Evolutionary conservation across 2,113 vertebrate species (phyloP).

Genomic region (human (Homo sapiens)): DNA sequence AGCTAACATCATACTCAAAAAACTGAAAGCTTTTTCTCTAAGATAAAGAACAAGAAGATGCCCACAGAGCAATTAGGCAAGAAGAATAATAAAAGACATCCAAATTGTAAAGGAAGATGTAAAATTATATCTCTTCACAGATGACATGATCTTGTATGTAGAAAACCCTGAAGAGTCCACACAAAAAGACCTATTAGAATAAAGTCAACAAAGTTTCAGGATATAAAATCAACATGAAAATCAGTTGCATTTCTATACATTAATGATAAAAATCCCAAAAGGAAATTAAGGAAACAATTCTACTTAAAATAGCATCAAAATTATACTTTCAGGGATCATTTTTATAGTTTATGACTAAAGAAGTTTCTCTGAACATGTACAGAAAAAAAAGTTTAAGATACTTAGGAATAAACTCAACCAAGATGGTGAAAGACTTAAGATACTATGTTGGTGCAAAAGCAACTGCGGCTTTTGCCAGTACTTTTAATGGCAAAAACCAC

Average conservation of each 20-base stretch:
- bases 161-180: background rate
- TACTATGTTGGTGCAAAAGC: too few relatives aligned
- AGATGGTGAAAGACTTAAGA: background rate
- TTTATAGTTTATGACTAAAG: too few relatives aligned
- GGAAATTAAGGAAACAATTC: background rate
- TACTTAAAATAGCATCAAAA: background rate
- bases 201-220: background rate
- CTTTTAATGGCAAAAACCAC: too few relatives aligned
- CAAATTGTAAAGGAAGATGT: background rate
- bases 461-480: too few relatives aligned
- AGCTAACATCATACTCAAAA: background rate
- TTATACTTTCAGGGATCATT: too few relatives aligned
- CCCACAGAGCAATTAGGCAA: background rate
- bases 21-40: background rate
- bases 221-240: background rate
- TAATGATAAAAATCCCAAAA: background rate
- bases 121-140: background rate
- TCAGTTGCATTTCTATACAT: background rate
- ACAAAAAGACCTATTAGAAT: background rate
- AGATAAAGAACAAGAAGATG: background rate
- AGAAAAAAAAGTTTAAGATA: background rate
- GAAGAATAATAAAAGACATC: background rate
- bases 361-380: too few relatives aligned
- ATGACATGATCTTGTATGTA: background rate
- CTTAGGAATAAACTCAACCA: background rate